phyloP scores from a whole-genome alignment of 92 coral and sea anemone genomes.

The Heteractis magnifica region DNA sequence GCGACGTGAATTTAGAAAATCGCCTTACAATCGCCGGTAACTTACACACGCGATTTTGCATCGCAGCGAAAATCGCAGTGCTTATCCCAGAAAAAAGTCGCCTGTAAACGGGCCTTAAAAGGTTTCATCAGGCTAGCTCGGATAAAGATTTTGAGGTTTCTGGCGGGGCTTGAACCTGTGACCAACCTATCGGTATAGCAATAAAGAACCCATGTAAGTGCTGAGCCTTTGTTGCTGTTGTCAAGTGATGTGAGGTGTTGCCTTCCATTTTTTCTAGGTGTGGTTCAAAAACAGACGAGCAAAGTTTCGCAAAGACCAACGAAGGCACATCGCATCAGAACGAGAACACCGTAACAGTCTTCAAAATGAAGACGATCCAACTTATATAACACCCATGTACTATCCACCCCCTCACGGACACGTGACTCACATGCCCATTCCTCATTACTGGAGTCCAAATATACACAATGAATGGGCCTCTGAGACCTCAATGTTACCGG shows the following conservation, averaged over 20 bases:
- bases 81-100: too few relatives aligned
- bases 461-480: slow-evolving; percentile 30
- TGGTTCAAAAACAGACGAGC: slow-evolving; percentile 93
- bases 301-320: slow-evolving; percentile 69
- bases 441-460: slow-evolving; percentile 37
- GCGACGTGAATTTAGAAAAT: too few relatives aligned
- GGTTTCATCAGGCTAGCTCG: too few relatives aligned
- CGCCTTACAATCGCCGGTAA: too few relatives aligned
- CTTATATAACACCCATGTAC: slow-evolving; percentile 38
- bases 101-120: too few relatives aligned
- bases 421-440: slow-evolving; percentile 25
- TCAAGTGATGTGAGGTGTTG: neutral
- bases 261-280: slow-evolving; percentile 40
- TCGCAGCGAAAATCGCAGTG: too few relatives aligned
- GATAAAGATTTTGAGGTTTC: too few relatives aligned
- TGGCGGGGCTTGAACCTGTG: too few relatives aligned
- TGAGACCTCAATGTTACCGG: slow-evolving; percentile 39
- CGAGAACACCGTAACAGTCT: slow-evolving; percentile 35
- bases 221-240: too few relatives aligned
- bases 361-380: slow-evolving; percentile 35
- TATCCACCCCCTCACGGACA: slow-evolving; percentile 44
- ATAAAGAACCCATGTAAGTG: too few relatives aligned
- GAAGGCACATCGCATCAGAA: slow-evolving; percentile 28
- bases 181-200: too few relatives aligned
- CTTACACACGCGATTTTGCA: too few relatives aligned